phyloP scores from a whole-genome alignment of 2,888 invertebrate genomes.

The Ophraella communa region DNA sequence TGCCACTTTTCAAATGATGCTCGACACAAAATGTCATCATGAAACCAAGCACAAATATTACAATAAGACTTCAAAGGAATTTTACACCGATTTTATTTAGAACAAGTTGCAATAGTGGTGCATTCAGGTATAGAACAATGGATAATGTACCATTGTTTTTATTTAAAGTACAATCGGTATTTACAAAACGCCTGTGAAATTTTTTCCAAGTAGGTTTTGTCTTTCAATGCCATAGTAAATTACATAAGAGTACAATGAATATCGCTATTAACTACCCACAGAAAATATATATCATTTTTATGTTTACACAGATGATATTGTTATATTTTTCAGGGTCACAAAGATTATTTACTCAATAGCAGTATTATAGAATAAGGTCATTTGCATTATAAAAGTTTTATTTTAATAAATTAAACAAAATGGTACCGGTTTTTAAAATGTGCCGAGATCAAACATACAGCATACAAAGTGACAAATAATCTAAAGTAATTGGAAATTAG shows the following conservation, averaged over 20 bases:
- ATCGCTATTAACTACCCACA: background rate
- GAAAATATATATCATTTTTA: background rate
- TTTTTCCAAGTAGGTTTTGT: constrained; percentile 6
- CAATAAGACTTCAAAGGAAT: background rate
- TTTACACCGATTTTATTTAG: background rate
- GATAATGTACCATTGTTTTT: constrained; percentile 21
- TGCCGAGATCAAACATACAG: background rate
- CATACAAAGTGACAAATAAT: no score
- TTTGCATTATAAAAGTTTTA: background rate
- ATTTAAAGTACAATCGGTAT: constrained; percentile 6
- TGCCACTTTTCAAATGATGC: background rate
- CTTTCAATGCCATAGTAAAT: constrained; percentile 5
- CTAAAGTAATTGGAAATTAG: no score
- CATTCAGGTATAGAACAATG: constrained; percentile 12
- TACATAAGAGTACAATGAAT: background rate
- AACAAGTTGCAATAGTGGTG: constrained; percentile 10
- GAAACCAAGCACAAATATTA: background rate
- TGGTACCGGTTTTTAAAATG: background rate
- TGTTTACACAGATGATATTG: background rate
- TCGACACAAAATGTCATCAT: no score
- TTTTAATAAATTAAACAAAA: background rate
- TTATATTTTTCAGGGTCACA: background rate
- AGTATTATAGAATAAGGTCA: background rate
- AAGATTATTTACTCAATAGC: background rate
- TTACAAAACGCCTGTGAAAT: constrained; percentile 4